Percentiles rank a stretch among this genome's conserved stretches.
Evolutionary conservation across 2,113 vertebrate genomes (phyloP).

Genomic region (Oryzias curvinotus): DNA sequence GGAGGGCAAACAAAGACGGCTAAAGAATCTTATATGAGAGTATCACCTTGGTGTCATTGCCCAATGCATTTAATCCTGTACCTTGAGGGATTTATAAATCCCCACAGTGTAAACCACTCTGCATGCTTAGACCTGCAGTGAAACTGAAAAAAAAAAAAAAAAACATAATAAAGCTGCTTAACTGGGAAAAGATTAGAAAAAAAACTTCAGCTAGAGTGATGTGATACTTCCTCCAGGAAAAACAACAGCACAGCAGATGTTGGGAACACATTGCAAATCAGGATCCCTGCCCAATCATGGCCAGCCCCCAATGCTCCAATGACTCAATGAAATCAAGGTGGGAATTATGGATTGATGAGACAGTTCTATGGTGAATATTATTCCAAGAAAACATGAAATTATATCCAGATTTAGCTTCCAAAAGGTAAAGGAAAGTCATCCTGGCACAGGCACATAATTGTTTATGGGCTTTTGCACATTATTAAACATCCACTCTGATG

Average conservation of each 20-base stretch:
- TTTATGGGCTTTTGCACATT: too few relatives aligned
- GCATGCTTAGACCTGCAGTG: neutral
- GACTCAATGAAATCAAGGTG: neutral
- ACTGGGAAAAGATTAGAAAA: neutral
- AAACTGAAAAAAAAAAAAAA: neutral
- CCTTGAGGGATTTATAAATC: neutral
- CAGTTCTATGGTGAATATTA: neutral
- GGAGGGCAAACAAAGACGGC: neutral
- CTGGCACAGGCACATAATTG: too few relatives aligned
- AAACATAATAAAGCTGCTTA: neutral
- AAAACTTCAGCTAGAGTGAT: neutral
- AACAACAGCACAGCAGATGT: neutral
- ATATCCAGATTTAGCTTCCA: neutral
- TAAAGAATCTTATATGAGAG: neutral
- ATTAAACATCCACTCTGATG: too few relatives aligned
- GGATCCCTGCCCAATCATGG: too few relatives aligned
- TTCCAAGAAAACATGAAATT: neutral
- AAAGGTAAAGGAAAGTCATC: too few relatives aligned
- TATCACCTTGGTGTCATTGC: neutral
- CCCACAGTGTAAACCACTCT: neutral
- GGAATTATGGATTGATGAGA: constrained; percentile 2
- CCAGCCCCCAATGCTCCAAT: too few relatives aligned
- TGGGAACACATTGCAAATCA: neutral
- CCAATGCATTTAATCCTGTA: neutral
- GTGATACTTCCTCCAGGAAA: neutral